These are phyloP conservation scores for Lutjanus erythropterus DNA, from an alignment of 2,113 vertebrate genomes.

Conservation along the genomic window DNA sequence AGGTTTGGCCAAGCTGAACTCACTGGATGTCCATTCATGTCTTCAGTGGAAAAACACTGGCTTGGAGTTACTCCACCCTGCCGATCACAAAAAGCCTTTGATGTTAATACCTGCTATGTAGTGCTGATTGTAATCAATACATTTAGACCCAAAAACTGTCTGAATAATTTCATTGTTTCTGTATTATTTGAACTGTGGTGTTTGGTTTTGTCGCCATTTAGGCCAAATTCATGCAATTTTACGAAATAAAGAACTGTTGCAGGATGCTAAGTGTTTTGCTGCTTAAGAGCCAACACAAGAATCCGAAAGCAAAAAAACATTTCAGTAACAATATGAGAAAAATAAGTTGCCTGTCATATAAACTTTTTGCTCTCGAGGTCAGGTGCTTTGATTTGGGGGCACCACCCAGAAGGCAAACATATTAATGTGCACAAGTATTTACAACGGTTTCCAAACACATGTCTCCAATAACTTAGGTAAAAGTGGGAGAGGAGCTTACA, in stretches of 20 bases:
- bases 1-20: slow-evolving; percentile 65
- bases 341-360: background rate
- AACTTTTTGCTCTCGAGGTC: slow-evolving; percentile 3
- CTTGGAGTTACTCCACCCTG: slow-evolving; percentile 73
- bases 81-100: slow-evolving; percentile 72
- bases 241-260: background rate
- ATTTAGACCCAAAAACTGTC: background rate
- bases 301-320: background rate
- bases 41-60: slow-evolving; percentile 75
- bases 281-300: background rate
- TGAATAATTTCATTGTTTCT: background rate
- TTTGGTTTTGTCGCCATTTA: background rate
- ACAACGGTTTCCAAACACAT: background rate
- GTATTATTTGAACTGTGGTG: background rate
- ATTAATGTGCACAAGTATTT: slow-evolving; percentile 23
- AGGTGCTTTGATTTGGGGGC: slow-evolving; percentile 25
- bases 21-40: slow-evolving; percentile 82
- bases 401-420: slow-evolving; percentile 65
- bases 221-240: background rate
- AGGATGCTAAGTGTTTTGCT: slow-evolving; percentile 6
- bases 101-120: slow-evolving; percentile 47
- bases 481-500: slow-evolving; percentile 16
- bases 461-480: slow-evolving; percentile 18
- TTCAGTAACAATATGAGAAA: slow-evolving; percentile 16
- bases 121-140: slow-evolving; percentile 25